These are phyloP conservation scores for Xenotilapia longispinis DNA, from an alignment of 2,113 vertebrate genomes.

Conservation along the genomic window DNA sequence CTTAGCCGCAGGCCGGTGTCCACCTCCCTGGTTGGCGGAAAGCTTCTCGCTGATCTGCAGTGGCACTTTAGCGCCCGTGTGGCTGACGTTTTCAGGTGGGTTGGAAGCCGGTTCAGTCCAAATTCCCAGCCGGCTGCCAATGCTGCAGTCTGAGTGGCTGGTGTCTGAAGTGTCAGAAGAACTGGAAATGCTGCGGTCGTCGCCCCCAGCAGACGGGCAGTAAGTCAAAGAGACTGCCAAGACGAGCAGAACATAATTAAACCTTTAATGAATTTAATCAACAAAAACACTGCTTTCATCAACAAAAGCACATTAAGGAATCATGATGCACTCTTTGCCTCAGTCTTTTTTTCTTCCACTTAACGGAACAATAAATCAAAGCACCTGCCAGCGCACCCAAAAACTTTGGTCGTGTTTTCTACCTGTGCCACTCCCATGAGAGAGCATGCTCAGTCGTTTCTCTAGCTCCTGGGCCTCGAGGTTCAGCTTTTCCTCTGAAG, in stretches of 20 bases:
- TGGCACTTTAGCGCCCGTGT: constrained; percentile 45
- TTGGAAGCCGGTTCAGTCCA: constrained; percentile 79
- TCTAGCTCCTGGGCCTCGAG: constrained; percentile 88
- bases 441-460: constrained; percentile 87
- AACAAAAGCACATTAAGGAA: neutral
- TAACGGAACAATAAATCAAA: neutral
- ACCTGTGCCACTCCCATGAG: constrained; percentile 85
- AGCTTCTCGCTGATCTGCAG: constrained; percentile 71
- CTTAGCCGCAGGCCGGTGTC: constrained; percentile 51
- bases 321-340: neutral
- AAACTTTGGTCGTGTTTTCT: neutral
- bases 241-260: neutral
- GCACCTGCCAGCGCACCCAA: neutral
- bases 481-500: constrained; percentile 78
- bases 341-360: neutral
- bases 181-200: constrained; percentile 87
- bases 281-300: neutral
- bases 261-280: neutral
- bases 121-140: constrained; percentile 76
- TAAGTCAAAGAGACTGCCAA: constrained; percentile 55
- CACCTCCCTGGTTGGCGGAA: constrained; percentile 49
- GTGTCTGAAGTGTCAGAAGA: constrained; percentile 85
- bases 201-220: constrained; percentile 56
- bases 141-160: constrained; percentile 85
- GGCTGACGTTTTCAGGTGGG: constrained; percentile 60